phyloP scores from a whole-genome alignment of 2,888 invertebrate species.

The Timandra comae region DNA sequence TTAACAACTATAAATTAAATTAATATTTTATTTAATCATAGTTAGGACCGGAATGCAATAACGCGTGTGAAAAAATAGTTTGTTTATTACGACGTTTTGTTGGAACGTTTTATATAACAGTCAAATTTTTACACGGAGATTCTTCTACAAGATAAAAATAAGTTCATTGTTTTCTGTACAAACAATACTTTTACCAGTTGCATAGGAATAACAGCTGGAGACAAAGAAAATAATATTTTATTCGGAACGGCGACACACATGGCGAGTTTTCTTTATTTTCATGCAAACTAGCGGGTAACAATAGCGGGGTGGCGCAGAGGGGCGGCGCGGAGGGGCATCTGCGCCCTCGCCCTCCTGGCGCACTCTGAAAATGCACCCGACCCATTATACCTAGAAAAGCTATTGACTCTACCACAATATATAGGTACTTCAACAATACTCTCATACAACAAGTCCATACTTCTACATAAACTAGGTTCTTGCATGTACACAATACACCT shows the following conservation, averaged over 20 bases:
- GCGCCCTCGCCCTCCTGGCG: conserved; percentile 44
- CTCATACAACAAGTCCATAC: background rate
- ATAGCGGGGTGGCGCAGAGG: conserved; percentile 43
- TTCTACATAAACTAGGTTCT: background rate
- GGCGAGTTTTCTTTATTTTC: conserved; percentile 66
- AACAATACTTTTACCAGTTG: conserved; percentile 60
- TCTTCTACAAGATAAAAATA: conserved; percentile 33
- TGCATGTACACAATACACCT: background rate
- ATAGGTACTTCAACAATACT: conserved; percentile 1
- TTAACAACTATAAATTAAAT: too few relatives aligned
- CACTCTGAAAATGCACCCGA: conserved; percentile 49
- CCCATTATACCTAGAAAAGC: conserved; percentile 18
- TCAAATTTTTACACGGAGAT: conserved; percentile 30
- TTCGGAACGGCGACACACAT: conserved; percentile 63
- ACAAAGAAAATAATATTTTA: conserved; percentile 69
- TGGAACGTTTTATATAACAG: conserved; percentile 29
- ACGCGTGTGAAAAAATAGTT: conserved; percentile 11
- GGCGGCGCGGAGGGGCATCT: conserved; percentile 35
- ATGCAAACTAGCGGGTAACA: conserved; percentile 67
- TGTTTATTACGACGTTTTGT: conserved; percentile 8
- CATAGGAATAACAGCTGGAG: conserved; percentile 51
- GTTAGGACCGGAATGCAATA: conserved; percentile 10
- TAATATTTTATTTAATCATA: conserved; percentile 5
- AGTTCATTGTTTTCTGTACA: conserved; percentile 48
- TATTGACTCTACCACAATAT: conserved; percentile 7